phyloP scores from a whole-genome alignment of 1,140 invertebrate genomes.

The Venturia canescens region DNA sequence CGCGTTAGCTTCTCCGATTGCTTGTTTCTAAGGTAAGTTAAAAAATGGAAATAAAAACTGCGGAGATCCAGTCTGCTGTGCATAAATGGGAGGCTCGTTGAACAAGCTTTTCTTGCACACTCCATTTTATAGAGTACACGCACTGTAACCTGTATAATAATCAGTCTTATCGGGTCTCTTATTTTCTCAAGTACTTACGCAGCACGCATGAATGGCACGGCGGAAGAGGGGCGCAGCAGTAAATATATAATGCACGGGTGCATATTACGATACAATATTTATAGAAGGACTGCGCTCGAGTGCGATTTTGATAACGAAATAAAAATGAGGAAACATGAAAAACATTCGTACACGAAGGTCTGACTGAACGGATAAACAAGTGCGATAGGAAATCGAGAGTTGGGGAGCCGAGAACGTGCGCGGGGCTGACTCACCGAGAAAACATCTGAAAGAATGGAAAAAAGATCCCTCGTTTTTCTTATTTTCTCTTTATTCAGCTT shows the following conservation, averaged over 20 bases:
- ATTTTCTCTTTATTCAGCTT: background rate
- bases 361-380: background rate
- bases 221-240: background rate
- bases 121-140: conserved; percentile 8
- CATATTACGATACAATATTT: conserved; percentile 32
- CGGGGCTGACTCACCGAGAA: background rate
- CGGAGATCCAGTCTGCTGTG: background rate
- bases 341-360: background rate
- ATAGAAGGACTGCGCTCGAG: background rate
- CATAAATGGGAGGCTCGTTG: background rate
- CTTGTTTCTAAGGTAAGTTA: background rate
- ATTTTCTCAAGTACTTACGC: conserved; percentile 18
- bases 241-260: conserved; percentile 20
- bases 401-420: too few relatives aligned
- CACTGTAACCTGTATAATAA: conserved; percentile 23
- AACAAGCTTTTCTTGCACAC: background rate
- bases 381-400: conserved; percentile 12
- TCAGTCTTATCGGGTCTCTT: conserved; percentile 24
- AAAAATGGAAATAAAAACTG: background rate
- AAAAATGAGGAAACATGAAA: background rate
- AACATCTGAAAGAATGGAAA: background rate
- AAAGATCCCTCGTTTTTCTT: background rate
- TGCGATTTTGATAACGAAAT: background rate
- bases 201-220: background rate
- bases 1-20: too few relatives aligned